These are phyloP conservation scores for Bilobella aurantiaca DNA, from an alignment of 1,140 invertebrate species.

Conservation along the genomic window DNA sequence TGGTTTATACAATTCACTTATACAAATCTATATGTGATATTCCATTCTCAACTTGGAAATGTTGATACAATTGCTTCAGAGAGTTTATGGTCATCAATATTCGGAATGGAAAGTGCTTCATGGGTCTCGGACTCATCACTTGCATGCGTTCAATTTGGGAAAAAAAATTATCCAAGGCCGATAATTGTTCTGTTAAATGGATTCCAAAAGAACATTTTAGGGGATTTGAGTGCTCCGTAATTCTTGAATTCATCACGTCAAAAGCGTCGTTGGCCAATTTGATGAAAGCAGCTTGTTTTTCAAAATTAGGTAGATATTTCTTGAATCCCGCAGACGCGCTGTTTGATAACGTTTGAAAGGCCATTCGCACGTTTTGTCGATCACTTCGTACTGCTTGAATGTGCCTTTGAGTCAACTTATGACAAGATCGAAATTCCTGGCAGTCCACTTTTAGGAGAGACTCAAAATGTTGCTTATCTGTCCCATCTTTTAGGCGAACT, in stretches of 20 bases:
- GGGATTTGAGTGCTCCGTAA: not conserved
- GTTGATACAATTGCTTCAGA: no score
- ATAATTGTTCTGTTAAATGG: not conserved
- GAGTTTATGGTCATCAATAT: not conserved
- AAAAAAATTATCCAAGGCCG: not conserved
- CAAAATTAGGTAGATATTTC: not conserved
- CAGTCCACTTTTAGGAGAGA: not conserved
- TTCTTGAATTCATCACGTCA: constrained; percentile 1
- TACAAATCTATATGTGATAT: not conserved
- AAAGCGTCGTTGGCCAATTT: not conserved
- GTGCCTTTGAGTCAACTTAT: not conserved
- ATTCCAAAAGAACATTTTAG: not conserved
- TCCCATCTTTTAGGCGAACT: constrained; percentile 19
- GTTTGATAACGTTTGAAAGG: not conserved
- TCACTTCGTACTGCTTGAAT: not conserved
- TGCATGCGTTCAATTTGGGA: not conserved
- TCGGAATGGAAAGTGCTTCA: not conserved
- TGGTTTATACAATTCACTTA: not conserved
- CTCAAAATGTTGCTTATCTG: not conserved
- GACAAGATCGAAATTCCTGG: not conserved
- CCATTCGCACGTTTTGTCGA: not conserved
- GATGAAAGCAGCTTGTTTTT: not conserved
- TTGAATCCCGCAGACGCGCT: not conserved
- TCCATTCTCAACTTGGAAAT: no score
- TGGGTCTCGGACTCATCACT: not conserved